phyloP scores from a whole-genome alignment of 2,797 vertebrate species.

The Heliangelus exortis region DNA sequence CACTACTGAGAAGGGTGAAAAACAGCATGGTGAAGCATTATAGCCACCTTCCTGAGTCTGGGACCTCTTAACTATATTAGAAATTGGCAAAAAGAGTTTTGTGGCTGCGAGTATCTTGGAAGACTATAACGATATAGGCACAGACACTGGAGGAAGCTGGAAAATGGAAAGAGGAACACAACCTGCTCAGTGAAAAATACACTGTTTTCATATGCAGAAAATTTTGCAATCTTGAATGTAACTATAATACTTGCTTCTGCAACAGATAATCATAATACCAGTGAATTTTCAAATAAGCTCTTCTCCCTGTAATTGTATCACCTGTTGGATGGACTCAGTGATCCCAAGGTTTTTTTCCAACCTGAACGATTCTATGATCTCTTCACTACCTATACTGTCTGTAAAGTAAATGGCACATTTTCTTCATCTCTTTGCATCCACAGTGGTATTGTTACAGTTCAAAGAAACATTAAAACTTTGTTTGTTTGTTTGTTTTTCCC shows the following conservation, averaged over 20 bases:
- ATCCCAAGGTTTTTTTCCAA: no score
- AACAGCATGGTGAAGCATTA: background rate
- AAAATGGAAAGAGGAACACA: background rate
- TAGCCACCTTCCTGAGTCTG: background rate
- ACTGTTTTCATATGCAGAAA: background rate
- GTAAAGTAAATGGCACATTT: background rate
- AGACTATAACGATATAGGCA: background rate
- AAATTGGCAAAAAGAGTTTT: background rate
- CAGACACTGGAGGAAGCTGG: background rate
- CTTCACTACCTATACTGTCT: rapidly evolving
- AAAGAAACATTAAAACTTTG: no score
- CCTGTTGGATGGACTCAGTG: background rate
- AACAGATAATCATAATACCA: background rate
- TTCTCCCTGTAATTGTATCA: background rate
- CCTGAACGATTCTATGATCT: no score
- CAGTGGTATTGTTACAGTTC: background rate
- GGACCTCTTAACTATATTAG: background rate
- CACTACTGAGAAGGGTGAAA: background rate
- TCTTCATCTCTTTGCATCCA: background rate
- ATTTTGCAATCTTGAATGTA: background rate
- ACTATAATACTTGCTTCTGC: background rate
- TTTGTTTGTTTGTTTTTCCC: no score
- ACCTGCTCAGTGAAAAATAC: background rate
- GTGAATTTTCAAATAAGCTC: rapidly evolving
- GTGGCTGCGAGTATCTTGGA: background rate